Evolutionary conservation across 1,140 invertebrate species (phyloP), one percentile per base, ranked within the genome.

Genomic region (Ceratina calcarata): DNA sequence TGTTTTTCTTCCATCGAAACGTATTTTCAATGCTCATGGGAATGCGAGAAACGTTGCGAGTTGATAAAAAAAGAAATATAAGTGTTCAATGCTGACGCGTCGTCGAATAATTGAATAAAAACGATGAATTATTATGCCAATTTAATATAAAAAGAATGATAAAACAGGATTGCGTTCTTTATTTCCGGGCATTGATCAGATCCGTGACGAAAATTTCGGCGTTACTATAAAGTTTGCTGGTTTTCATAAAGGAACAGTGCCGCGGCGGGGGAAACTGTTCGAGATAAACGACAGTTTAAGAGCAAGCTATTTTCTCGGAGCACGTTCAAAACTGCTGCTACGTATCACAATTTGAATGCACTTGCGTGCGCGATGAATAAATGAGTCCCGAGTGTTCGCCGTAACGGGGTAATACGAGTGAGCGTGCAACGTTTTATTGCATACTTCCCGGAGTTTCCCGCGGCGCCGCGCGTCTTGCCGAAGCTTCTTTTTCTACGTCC

Each of bases 371-470:
- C 37, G 65, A 66, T 66, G 37, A 66, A 66, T 49, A 66, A 66
- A 66, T 49, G 65, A 58, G 45, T 49, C 6, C 15, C 65, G 16
- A 66, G 65, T 66, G 65, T 66, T 66, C 27, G 32, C 16, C 15
- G 32, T 22, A 66, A 66, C 32, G 22, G 10, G 24, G 22, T 60
- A 4, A 49, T 49, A 49, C 65, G 6, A 49, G n/a, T 22, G 37
- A 66, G 45, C 20, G 2, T 16, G 37, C 37, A n/a, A 20, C 37
- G 65, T 45, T 66, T 66, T 49, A 49, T 66, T 49, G 65, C n/a
- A 10, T 22, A 49, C 65, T 49, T 37, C 24, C 20, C 20, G 7
- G 58, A 24, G 15, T 60, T 60, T 45, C 37, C 37, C 37, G 37
- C 37, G 37, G 37, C 6, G 37, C 37, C 37, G 20, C 58, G 57